Conservation (phyloP, 2,888 invertebrate genomes). For the Stegophylla sp. region DNA sequence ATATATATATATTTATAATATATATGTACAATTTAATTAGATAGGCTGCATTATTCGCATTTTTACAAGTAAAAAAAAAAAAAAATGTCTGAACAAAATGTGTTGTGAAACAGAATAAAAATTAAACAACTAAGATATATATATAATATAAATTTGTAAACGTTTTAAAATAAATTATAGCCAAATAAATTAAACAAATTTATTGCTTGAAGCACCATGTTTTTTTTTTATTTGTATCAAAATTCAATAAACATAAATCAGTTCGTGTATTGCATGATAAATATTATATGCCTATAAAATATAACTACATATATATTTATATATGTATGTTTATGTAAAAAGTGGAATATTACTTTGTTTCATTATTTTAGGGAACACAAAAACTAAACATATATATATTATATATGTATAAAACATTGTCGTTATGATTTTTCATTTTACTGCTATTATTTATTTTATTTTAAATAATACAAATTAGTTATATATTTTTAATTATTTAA, state of each 20-base stretch:
- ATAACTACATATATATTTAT: not conserved
- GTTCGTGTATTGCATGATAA: constrained; percentile 18
- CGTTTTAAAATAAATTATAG: constrained; percentile 57
- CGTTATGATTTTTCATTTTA: constrained; percentile 8
- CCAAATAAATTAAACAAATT: constrained; percentile 59
- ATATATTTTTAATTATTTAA: not conserved
- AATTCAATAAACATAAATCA: not conserved
- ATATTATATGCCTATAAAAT: not conserved
- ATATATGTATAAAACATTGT: not conserved
- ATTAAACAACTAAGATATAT: constrained; percentile 50
- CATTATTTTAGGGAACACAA: not conserved
- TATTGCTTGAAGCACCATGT: constrained; percentile 48
- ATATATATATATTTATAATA: constrained; percentile 8
- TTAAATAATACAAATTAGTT: not conserved
- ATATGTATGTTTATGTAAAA: too few species aligned
- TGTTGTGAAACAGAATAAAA: constrained; percentile 56
- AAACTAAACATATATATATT: not conserved
- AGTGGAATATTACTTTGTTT: not conserved
- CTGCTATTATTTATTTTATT: not conserved
- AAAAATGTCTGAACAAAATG: constrained; percentile 55
- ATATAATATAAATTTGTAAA: constrained; percentile 57
- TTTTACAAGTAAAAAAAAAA: constrained; percentile 45
- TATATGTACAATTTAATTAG: constrained; percentile 45
- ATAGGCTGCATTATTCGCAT: constrained; percentile 46
- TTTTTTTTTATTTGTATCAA: constrained; percentile 20